Evolutionary conservation across 2,113 vertebrate genomes (phyloP).

Genomic region (Egretta garzetta): DNA sequence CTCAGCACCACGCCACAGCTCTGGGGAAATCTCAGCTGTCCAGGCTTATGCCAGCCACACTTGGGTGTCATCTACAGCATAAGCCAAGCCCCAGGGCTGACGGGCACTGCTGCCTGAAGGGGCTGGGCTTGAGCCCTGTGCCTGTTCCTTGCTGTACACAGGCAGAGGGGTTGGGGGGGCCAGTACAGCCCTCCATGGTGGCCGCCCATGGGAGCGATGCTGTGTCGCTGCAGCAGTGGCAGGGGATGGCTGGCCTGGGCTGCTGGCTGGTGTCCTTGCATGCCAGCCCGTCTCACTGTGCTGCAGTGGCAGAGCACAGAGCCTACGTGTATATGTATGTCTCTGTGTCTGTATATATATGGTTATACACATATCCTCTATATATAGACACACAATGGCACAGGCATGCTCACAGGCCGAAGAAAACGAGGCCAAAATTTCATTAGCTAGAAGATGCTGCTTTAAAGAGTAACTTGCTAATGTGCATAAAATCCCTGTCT

Average conservation of each 20-base stretch:
- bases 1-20: background rate
- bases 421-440: background rate
- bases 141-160: background rate
- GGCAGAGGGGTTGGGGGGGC: background rate
- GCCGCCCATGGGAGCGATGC: background rate
- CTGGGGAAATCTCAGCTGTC: background rate
- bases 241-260: background rate
- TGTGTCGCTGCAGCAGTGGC: background rate
- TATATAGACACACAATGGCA: background rate
- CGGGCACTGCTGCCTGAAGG: background rate
- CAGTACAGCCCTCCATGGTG: background rate
- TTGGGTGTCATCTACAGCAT: background rate
- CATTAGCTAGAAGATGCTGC: background rate
- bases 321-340: rapidly evolving
- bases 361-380: background rate
- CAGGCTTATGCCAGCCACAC: background rate
- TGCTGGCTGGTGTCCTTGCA: background rate
- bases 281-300: background rate
- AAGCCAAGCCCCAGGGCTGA: background rate
- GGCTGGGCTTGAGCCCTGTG: background rate
- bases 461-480: background rate
- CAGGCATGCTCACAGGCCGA: background rate
- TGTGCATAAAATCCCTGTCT: background rate
- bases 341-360: rapidly evolving
- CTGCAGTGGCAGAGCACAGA: background rate